phyloP scores from a whole-genome alignment of 2,113 vertebrate genomes.

The Tympanuchus pallidicinctus region DNA sequence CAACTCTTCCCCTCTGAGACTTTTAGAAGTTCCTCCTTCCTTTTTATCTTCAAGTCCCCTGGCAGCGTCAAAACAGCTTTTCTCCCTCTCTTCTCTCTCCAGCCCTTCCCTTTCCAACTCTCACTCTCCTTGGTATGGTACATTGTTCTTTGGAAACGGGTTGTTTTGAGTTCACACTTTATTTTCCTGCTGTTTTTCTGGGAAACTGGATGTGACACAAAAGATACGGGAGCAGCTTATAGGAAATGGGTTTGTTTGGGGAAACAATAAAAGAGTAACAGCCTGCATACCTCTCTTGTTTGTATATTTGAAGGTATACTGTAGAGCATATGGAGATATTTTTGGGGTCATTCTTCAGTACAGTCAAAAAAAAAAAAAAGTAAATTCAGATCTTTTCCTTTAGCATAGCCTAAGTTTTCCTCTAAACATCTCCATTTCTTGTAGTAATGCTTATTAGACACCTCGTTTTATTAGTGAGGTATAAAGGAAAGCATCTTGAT shows the following conservation, averaged over 20 bases:
- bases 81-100: neutral
- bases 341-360: neutral
- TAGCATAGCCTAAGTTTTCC: neutral
- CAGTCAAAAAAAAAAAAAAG: neutral
- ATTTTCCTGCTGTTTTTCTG: conserved; percentile 71
- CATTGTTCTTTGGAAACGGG: conserved; percentile 65
- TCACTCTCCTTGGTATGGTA: neutral
- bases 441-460: neutral
- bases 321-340: neutral
- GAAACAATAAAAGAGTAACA: conserved; percentile 40
- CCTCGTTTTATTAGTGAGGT: neutral
- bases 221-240: conserved; percentile 64
- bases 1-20: conserved; percentile 54
- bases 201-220: conserved; percentile 45
- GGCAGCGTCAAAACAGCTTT: neutral
- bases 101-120: neutral
- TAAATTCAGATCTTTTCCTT: neutral
- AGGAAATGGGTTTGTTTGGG: conserved; percentile 62
- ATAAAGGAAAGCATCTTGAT: neutral
- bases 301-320: neutral
- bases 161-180: conserved; percentile 75
- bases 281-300: neutral
- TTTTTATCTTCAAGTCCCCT: conserved; percentile 42
- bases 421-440: neutral
- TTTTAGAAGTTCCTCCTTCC: conserved; percentile 57